Conservation (phyloP, 35 echinoderm and acorn worm genomes). For the Lytechinus pictus region DNA sequence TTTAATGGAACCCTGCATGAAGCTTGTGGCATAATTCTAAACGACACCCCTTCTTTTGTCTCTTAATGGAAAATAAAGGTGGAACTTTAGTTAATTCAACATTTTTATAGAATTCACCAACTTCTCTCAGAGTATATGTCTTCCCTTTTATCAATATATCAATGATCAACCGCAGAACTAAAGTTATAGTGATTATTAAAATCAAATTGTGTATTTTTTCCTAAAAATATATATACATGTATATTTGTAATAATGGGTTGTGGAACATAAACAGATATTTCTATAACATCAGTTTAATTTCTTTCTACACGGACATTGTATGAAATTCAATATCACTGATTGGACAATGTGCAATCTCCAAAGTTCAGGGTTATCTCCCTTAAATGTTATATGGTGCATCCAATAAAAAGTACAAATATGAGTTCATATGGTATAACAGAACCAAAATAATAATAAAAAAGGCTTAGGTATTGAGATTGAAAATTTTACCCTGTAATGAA, state of each 20-base stretch:
- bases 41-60: not conserved
- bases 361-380: not conserved
- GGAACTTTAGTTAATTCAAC: not conserved
- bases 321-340: not conserved
- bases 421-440: not conserved
- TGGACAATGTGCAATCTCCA: not conserved
- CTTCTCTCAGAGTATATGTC: not conserved
- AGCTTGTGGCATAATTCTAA: not conserved
- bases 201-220: not conserved
- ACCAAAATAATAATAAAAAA: not conserved
- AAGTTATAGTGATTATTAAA: not conserved
- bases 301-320: not conserved
- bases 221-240: too few species aligned
- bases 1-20: not conserved
- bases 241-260: not conserved
- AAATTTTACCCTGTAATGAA: not conserved
- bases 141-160: not conserved
- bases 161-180: not conserved
- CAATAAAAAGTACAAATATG: not conserved
- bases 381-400: not conserved
- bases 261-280: not conserved
- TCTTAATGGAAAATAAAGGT: not conserved
- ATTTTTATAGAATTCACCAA: not conserved
- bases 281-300: not conserved
- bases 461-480: not conserved